Evolutionary conservation across 2,888 invertebrate species (phyloP), one percentile per base, ranked within the genome.

Genomic region (Brenthis hecate): DNA sequence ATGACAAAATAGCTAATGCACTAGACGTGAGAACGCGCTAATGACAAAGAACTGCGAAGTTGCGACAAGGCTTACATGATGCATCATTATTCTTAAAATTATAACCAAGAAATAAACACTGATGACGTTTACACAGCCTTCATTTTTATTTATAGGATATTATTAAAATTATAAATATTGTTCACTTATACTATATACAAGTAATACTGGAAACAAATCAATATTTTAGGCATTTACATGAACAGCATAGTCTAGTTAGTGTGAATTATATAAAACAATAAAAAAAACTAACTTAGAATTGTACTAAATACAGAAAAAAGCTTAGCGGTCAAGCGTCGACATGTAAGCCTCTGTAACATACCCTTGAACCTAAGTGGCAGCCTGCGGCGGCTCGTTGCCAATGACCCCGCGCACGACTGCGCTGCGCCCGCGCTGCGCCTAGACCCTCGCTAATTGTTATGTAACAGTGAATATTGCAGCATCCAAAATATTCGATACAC

Each of bases 321-420:
- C 55, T 36, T 56, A 51, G 66, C 65, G 71, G 66, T 69, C 71
- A 72, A 55, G 47, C 63, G 73, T 69, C 70, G 64, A 81, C 87
- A 90, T 90, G 89, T 91, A 87, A 85, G 81, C 87, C 87, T 74
- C 79, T 80, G 84, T 82, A 82, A 84, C 83, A 84, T 91, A 92
- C 91, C 92, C 92, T 92, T 92, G 91, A 93, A 93, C 93, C 90
- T 91, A 90, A 91, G 92, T 89, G 92, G 93, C 93, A 91, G 91
- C 92, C 88, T 87, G 89, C 89, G 91, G 89, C 89, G 91, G 68
- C 93, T 91, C 90, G 86, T 93, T 92, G 93, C 92, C 93, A 93
- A 93, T 94, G 94, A 94, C 94, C 94, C 92, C 92, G 89, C 88
- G 88, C 89, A 88, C 93, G 93, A 94, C 93, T 94, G 94, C 81